Conservation (phyloP, 2,888 invertebrate species). For the Thysanoteuthis rhombus region DNA sequence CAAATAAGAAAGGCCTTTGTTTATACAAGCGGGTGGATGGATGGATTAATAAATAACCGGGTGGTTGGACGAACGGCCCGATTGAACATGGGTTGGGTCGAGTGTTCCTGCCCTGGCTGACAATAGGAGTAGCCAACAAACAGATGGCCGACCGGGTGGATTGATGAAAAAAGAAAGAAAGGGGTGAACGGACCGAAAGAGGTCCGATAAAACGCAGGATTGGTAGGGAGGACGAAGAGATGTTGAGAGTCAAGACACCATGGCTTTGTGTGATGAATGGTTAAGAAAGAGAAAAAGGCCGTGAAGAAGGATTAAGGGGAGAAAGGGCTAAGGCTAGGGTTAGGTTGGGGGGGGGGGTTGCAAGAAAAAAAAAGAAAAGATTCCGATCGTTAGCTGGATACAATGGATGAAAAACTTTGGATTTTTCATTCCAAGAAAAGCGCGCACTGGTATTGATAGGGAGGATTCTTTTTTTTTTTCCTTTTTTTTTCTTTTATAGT, state of each 20-base stretch:
- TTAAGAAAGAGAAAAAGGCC: not conserved
- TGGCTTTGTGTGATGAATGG: not conserved
- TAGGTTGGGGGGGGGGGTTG: not conserved
- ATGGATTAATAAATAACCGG: not conserved
- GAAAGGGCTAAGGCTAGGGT: no score
- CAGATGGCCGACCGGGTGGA: not conserved
- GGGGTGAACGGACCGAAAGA: not conserved
- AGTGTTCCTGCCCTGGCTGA: not conserved
- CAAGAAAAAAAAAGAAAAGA: no score
- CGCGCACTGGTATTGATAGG: not conserved
- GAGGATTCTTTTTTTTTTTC: not conserved
- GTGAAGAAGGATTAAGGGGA: not conserved
- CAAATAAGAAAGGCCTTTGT: not conserved
- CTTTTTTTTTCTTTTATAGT: not conserved
- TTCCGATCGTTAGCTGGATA: not conserved
- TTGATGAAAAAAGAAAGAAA: not conserved
- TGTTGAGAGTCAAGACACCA: not conserved
- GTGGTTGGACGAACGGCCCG: not conserved
- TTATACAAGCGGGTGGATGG: not conserved
- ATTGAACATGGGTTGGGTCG: not conserved
- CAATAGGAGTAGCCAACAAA: not conserved
- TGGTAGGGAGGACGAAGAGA: not conserved
- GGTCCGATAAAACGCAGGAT: not conserved
- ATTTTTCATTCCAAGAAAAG: not conserved
- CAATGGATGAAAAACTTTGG: not conserved